Base-by-base conservation (phyloP, 1,140 invertebrate species). In the Hyposmocoma kahamanoa region DNA sequence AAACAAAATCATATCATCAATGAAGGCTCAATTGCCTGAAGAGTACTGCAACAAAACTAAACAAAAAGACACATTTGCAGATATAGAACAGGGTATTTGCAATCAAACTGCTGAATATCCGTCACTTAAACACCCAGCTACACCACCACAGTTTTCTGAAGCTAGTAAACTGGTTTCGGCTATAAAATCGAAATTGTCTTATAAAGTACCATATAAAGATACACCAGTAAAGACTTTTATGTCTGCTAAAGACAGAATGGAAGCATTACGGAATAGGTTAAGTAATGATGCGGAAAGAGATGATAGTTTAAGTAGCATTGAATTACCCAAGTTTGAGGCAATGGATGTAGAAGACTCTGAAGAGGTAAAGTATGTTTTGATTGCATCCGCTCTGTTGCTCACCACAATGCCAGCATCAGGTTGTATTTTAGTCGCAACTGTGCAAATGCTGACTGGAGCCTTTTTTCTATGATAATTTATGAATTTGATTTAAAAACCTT, bases 1-100 rank as follows among this genome's bases (percentile, higher is more conserved):
- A 18, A 84, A 78, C 44, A 84, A 84, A 69, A 83, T 84, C n/a
- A 75, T 84, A 50, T 73, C 70, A 11, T 73, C 81, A 3, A 84
- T 84, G 77, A 84, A 83, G 50, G 81, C 81, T 15, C 81, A 83
- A 26, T 52, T 84, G 28, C 72, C 77, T 21, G 81, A 84, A 43
- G 67, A 84, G 42, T 82, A 70, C 53, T 64, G 60, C 48, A 68
- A 62, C 46, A 84, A 70, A 53, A 51, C 51, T 18, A 78, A 71
- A 49, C 75, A 62, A n/a, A 83, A 78, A 52, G 67, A 81, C 43
- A 78, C 75, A 50, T 85, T 80, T 71, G 79, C 79, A 1, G 77
- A 80, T 50, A 85, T 85, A 18, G 79, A 85, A 52, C 63, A 82
- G 17, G 76, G 71, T 1, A 85, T 84, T 49, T 75, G 64, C 36